A percentile compares a stretch with the other conserved stretches of the same genome.
These are phyloP conservation scores for Microcebus ravelobensis DNA, from an alignment of 2,113 vertebrate genomes.

Conservation along the genomic window DNA sequence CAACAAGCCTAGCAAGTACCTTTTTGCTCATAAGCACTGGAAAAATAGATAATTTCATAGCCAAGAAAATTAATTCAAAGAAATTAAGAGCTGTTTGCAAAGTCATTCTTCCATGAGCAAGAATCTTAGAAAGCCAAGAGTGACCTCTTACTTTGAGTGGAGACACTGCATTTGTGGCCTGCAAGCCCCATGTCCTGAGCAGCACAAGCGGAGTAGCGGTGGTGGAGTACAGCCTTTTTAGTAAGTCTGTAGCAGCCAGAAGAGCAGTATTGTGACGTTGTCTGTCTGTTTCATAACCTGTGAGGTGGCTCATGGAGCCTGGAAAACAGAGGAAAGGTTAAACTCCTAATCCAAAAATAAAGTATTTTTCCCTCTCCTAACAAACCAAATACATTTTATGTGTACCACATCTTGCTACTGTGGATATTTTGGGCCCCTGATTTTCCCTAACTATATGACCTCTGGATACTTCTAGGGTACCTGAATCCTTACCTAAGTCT, in stretches of 20 bases:
- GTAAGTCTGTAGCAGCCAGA: constrained; percentile 92
- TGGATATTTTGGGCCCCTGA: background rate
- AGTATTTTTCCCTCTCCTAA: background rate
- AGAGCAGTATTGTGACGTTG: constrained; percentile 96
- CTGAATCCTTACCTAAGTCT: constrained; percentile 92
- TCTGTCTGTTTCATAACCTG: constrained; percentile 93
- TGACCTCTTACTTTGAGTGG: constrained; percentile 90
- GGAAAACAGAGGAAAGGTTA: constrained; percentile 41
- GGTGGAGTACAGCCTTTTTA: constrained; percentile 96
- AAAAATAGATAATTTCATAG: background rate
- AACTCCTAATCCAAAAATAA: background rate
- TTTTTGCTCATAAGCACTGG: background rate
- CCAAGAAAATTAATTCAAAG: constrained; percentile 40
- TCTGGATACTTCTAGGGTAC: background rate
- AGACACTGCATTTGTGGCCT: constrained; percentile 93
- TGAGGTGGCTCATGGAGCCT: constrained; percentile 95
- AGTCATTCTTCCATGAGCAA: background rate
- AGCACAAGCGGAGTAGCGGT: constrained; percentile 90
- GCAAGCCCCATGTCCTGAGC: constrained; percentile 94
- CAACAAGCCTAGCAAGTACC: background rate
- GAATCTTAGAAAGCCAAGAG: background rate
- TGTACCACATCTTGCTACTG: background rate
- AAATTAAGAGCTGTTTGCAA: background rate
- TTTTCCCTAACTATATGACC: background rate
- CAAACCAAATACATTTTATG: background rate